phyloP scores from a whole-genome alignment of 2,888 invertebrate species.

The Eucriotettix oculatus region DNA sequence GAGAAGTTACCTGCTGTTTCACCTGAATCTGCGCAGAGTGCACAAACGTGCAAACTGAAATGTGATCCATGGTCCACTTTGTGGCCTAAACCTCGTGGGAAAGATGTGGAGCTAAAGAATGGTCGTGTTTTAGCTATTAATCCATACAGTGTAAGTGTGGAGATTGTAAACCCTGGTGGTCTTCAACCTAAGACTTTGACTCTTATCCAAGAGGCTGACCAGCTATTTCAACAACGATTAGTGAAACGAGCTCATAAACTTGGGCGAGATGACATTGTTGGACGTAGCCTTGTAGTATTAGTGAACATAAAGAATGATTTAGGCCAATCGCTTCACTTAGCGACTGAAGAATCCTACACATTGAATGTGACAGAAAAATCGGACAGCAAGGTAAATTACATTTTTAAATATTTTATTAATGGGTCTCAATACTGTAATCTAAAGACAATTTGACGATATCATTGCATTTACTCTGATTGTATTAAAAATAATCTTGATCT shows the following conservation, averaged over 20 bases:
- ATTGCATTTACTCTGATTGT: neutral
- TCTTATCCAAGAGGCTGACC: neutral
- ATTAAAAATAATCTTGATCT: too few relatives aligned
- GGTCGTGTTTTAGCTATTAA: constrained; percentile 25
- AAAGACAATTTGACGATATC: neutral
- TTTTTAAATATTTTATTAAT: neutral
- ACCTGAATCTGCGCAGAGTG: neutral
- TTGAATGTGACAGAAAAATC: constrained; percentile 29
- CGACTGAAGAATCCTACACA: constrained; percentile 60
- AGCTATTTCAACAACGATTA: neutral
- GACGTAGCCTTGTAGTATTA: neutral
- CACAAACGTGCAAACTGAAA: constrained; percentile 10
- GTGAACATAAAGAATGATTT: neutral
- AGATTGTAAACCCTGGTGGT: constrained; percentile 13
- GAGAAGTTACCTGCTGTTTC: constrained; percentile 3
- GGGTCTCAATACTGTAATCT: neutral
- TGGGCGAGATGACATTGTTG: neutral
- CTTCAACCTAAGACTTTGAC: neutral
- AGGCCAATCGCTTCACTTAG: constrained; percentile 30
- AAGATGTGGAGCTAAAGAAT: constrained; percentile 17
- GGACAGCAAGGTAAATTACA: neutral
- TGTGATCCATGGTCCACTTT: constrained; percentile 21
- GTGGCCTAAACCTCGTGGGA: constrained; percentile 53
- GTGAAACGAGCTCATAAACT: neutral
- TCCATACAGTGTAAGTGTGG: constrained; percentile 33